Evolutionary conservation across 2,113 vertebrate species (phyloP).

Genomic region (Ctenomys sociabilis): DNA sequence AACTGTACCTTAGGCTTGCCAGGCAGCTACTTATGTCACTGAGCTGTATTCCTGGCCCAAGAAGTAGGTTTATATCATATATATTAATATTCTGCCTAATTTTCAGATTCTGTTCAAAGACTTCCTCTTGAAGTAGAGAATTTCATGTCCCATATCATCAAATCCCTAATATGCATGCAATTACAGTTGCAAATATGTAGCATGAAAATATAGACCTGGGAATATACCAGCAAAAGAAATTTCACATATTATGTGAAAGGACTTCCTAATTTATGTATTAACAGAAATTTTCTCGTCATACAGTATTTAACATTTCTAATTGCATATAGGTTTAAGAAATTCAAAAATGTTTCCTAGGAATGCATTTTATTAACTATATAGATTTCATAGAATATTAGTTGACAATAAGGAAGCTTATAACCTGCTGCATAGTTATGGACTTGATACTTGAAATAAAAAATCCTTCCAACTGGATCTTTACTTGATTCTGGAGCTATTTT

Average conservation of each 20-base stretch:
- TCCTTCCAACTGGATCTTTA: neutral
- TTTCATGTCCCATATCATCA: constrained; percentile 80
- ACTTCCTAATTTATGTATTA: neutral
- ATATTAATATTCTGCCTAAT: constrained; percentile 72
- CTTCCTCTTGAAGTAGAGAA: constrained; percentile 75
- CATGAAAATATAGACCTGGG: constrained; percentile 9
- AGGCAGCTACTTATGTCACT: no score
- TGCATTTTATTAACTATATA: neutral
- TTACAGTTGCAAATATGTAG: neutral
- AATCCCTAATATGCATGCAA: constrained; percentile 74
- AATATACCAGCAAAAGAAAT: constrained; percentile 24
- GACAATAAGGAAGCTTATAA: neutral
- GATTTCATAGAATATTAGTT: neutral
- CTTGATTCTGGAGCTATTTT: neutral
- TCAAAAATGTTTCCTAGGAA: neutral
- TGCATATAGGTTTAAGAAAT: constrained; percentile 9
- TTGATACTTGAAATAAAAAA: constrained; percentile 58
- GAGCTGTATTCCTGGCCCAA: neutral
- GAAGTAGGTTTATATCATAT: constrained; percentile 57
- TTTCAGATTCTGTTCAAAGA: constrained; percentile 79
- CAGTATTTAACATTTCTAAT: constrained; percentile 23
- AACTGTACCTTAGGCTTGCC: no score
- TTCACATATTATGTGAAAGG: neutral
- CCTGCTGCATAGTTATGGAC: neutral
- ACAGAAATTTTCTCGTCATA: neutral